Base-by-base conservation (phyloP, 2,888 invertebrate genomes). In the Pasiphila rectangulata region DNA sequence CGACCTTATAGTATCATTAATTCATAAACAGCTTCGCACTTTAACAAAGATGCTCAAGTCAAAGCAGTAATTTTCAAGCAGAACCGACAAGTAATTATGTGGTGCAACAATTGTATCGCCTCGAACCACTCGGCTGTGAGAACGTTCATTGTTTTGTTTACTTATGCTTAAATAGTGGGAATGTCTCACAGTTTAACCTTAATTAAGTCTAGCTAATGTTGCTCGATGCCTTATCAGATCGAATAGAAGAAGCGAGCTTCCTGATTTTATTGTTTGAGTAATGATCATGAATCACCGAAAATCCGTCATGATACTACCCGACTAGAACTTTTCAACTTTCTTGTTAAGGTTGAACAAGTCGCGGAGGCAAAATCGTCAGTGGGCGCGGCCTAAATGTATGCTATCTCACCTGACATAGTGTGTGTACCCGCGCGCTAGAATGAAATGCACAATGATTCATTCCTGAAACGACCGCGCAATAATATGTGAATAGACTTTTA, bases 121-220 rank as follows among this genome's bases (percentile, higher is more conserved):
- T 30, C 34, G 39, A 38, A 38, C 25, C 27, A 43, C 20, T 32
- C 21, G 35, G 23, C 36, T 47, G 34, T 32, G 42, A 13, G 42
- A 45, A 39, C 16, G 25, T 32, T 32, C 34, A 13, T 10, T 39
- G 3, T 4, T 9, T 29, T 32, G 32, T 37, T 37, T 40, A 30
- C 35, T 25, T 39, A 3, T 44, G 37, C 24, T 35, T 27, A 34
- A 43, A 43, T 44, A 43, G 25, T 50, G 38, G 15, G 34, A 51
- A 35, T 23, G 6, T 51, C 46, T 19, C 46, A 46, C 38, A 42
- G 17, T 32, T 48, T 27, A 34, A 37, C 25, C 25, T 48, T 38
- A 32, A 38, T 45, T 39, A 34, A 30, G 40, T 35, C 6, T 30
- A 29, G 13, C 16, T 27, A 24, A 27, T 43, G 20, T 13, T 17